Evolutionary conservation across 2,797 vertebrate genomes (phyloP).

Genomic region (Falco naumanni): DNA sequence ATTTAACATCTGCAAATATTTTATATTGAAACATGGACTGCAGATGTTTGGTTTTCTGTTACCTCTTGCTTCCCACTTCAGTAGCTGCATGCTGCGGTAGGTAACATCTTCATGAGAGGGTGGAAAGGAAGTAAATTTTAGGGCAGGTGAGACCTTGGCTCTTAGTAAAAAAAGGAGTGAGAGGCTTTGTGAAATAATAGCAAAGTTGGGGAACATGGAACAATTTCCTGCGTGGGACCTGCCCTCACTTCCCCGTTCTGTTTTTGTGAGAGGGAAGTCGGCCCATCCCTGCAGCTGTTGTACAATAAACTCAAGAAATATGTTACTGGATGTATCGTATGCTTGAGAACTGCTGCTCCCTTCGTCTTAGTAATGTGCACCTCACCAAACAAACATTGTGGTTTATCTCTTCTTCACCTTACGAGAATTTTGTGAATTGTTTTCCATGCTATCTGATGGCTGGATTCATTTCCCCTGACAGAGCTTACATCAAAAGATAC

Average conservation of each 20-base stretch:
- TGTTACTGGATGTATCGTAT: not conserved
- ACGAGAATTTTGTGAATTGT: not conserved
- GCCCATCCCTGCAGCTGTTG: constrained; percentile 55
- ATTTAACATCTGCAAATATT: constrained; percentile 67
- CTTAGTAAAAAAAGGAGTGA: not conserved
- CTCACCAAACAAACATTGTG: not conserved
- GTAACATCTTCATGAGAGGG: constrained; percentile 33
- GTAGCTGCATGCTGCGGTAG: constrained; percentile 60
- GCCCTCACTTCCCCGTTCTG: constrained; percentile 1
- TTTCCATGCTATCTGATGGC: not conserved
- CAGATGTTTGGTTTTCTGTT: constrained; percentile 52
- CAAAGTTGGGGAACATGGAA: not conserved
- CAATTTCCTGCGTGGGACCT: not conserved
- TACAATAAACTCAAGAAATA: not conserved
- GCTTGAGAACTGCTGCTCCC: constrained; percentile 19
- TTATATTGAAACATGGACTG: constrained; percentile 46
- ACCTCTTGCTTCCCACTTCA: constrained; percentile 12
- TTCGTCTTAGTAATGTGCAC: not conserved
- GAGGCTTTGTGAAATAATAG: constrained; percentile 5
- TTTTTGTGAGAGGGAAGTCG: constrained; percentile 31
- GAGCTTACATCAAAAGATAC: not conserved
- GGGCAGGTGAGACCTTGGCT: constrained; percentile 28
- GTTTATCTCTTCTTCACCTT: not conserved
- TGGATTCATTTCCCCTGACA: not conserved
- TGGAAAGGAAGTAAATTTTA: not conserved